Base-by-base conservation (phyloP, 2,888 invertebrate species). In the Cataglyphis rosenhaueri region DNA sequence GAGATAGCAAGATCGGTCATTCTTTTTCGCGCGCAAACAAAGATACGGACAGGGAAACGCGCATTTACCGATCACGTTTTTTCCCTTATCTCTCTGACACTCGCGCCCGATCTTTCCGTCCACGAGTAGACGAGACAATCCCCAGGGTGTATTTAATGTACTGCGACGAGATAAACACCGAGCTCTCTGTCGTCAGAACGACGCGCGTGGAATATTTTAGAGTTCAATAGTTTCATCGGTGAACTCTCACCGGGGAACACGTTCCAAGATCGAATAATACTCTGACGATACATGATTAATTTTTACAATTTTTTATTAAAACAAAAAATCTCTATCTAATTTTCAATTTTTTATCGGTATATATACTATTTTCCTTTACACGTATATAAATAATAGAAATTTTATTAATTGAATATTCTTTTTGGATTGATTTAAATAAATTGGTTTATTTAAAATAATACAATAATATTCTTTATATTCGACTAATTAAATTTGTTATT, bases 121-220 rank as follows among this genome's bases (percentile, higher is more conserved):
- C 88, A 86, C 84, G 59, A 62, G 68, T 85, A 83, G 74, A 74
- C 78, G 79, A 48, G 82, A 82, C 70, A 84, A 82, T 84, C 81
- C 86, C 82, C 86, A 70, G 59, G 78, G 66, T 84, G 79, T 76
- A 74, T 79, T 85, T 86, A 85, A 87, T 84, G 83, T 74, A 48
- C 75, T 65, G 21, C 44, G 38, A 66, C 65, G 44, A 71, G 89
- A 88, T 85, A 87, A 86, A 52, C 44, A 41, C 18, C 32, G 44
- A 71, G 81, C 82, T 52, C 44, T 52, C 52, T 81, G 55, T 57
- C 29, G 18, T 79, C 68, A 32, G 25, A 78, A 78, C 29, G 57
- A 59, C 61, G 76, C 81, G 87, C 76, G 75, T 91, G 91, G 91
- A 93, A 92, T 91, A 92, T 92, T 92, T 92, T 83, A 84, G 88